These are phyloP conservation scores for Acanthosoma haemorrhoidale DNA, from an alignment of 2,888 invertebrate genomes.

Conservation along the genomic window DNA sequence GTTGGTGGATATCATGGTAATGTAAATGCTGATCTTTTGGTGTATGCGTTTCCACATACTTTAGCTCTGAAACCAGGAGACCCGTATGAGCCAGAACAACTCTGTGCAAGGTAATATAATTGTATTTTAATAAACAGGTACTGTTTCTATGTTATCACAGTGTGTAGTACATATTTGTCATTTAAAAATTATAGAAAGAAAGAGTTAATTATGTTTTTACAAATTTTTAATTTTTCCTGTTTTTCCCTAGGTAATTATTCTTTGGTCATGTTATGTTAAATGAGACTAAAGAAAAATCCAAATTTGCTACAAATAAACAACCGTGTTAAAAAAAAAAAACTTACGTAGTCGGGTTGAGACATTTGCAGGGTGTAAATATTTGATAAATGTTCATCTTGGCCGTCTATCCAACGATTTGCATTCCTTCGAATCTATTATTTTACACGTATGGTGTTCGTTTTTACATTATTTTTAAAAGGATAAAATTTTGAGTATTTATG, in stretches of 20 bases:
- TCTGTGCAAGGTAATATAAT: slow-evolving; percentile 51
- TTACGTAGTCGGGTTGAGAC: slow-evolving; percentile 77
- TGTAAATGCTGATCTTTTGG: slow-evolving; percentile 75
- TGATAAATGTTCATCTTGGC: slow-evolving; percentile 82
- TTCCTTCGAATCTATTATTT: slow-evolving; percentile 65
- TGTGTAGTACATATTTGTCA: too few relatives aligned
- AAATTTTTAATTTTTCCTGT: too few relatives aligned
- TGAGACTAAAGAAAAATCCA: too few relatives aligned
- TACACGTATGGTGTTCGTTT: background rate
- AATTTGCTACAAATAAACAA: too few relatives aligned
- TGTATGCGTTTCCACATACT: slow-evolving; percentile 79
- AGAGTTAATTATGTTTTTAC: too few relatives aligned
- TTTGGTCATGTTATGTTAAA: too few relatives aligned
- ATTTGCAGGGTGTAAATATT: slow-evolving; percentile 84
- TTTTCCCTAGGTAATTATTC: background rate
- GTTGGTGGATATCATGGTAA: slow-evolving; percentile 90
- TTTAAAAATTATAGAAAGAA: too few relatives aligned
- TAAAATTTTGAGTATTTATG: background rate
- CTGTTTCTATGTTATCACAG: too few relatives aligned
- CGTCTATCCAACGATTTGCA: slow-evolving; percentile 73
- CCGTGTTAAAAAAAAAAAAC: too few relatives aligned
- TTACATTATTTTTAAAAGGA: background rate
- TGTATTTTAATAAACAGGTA: background rate
- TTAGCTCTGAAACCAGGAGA: slow-evolving; percentile 63
- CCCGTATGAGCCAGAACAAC: slow-evolving; percentile 65